A percentile compares a stretch with the other conserved stretches of the same genome.
Conservation (phyloP, 2,113 vertebrate species). For the Macrotis lagotis region DNA sequence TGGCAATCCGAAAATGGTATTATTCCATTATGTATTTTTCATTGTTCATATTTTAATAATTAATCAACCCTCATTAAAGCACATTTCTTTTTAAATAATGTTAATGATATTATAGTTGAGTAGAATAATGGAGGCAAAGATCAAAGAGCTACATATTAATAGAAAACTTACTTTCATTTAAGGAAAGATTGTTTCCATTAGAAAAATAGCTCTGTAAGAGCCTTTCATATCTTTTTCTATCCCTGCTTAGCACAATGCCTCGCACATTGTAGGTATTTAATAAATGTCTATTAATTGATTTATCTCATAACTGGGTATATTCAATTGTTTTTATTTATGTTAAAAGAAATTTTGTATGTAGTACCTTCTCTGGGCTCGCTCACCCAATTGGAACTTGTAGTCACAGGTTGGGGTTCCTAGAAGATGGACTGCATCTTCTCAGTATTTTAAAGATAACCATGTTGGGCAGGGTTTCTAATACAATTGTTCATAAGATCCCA, state of each 20-base stretch:
- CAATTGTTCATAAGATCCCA: neutral
- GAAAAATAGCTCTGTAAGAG: conserved; percentile 5
- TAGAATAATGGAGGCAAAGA: neutral
- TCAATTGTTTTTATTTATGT: neutral
- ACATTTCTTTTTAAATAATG: conserved; percentile 1
- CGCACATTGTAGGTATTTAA: neutral
- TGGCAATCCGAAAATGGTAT: conserved; percentile 95
- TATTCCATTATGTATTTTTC: conserved; percentile 44
- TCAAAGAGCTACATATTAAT: neutral
- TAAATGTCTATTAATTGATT: neutral
- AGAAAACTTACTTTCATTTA: conserved; percentile 34
- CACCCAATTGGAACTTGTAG: neutral
- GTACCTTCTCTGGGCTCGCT: neutral
- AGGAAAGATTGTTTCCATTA: conserved; percentile 36
- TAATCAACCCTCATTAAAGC: neutral
- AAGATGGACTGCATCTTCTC: neutral
- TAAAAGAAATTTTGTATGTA: neutral
- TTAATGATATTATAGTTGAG: neutral
- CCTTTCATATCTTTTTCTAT: neutral
- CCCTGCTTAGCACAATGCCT: neutral
- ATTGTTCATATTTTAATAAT: conserved; percentile 1
- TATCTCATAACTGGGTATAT: neutral
- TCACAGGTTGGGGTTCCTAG: neutral
- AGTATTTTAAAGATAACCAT: neutral
- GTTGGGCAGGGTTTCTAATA: neutral